A percentile compares a stretch with the other conserved stretches of the same genome.
Conservation (phyloP, 2,888 invertebrate genomes). For the Pseudococcus jackbeardsleyi region DNA sequence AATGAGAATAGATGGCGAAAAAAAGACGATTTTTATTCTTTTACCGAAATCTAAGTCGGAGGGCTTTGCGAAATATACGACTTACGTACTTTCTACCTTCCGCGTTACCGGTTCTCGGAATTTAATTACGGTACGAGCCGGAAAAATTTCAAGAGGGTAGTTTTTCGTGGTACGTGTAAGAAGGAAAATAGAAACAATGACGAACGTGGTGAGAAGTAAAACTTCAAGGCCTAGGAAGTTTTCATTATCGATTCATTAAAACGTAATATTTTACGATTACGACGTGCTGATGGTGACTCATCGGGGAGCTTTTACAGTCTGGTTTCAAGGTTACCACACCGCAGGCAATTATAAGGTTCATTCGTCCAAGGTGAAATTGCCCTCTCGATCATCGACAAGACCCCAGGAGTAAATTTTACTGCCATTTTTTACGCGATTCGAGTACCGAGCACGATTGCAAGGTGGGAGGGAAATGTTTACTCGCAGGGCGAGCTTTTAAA, state of each 20-base stretch:
- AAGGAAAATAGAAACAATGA: too few relatives aligned
- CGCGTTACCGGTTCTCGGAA: not conserved
- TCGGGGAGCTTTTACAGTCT: constrained; percentile 6
- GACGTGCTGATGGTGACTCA: not conserved
- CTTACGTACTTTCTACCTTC: not conserved
- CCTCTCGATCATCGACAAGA: too few relatives aligned
- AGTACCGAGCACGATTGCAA: too few relatives aligned
- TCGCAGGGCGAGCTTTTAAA: too few relatives aligned
- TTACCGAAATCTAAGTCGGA: not conserved
- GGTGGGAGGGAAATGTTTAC: too few relatives aligned
- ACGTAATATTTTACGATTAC: constrained; percentile 4
- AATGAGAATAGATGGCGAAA: constrained; percentile 13
- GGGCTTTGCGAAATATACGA: not conserved
- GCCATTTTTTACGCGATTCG: too few relatives aligned
- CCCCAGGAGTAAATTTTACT: too few relatives aligned
- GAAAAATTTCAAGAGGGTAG: not conserved
- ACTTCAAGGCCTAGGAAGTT: not conserved
- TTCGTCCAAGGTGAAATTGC: too few relatives aligned
- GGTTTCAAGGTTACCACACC: not conserved
- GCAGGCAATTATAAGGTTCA: too few relatives aligned
- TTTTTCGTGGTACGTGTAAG: too few relatives aligned
- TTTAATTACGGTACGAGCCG: not conserved
- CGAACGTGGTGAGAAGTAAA: too few relatives aligned
- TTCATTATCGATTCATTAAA: constrained; percentile 38
- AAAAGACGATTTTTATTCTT: constrained; percentile 26